These are phyloP conservation scores for Rhynchophorus ferrugineus DNA, from an alignment of 1,140 invertebrate genomes.

Conservation along the genomic window DNA sequence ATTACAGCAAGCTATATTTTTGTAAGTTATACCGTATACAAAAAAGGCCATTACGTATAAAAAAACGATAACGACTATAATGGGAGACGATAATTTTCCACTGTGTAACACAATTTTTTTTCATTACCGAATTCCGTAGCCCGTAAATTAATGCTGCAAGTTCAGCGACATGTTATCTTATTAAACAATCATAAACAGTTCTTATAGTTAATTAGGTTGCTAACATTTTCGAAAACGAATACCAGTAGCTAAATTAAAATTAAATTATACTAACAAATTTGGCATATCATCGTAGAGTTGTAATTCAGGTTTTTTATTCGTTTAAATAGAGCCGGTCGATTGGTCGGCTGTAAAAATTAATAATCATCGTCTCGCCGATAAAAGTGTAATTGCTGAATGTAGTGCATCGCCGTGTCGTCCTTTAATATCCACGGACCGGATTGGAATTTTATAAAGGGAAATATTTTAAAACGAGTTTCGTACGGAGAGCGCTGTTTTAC, in stretches of 20 bases:
- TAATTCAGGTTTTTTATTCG: slow-evolving; percentile 9
- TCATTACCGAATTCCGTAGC: background rate
- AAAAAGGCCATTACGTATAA: too few relatives aligned
- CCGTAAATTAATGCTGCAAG: background rate
- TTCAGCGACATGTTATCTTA: slow-evolving; percentile 9
- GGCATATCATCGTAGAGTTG: slow-evolving; percentile 7
- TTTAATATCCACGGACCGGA: too few relatives aligned
- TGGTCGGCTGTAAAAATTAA: background rate
- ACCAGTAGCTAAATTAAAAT: slow-evolving; percentile 17
- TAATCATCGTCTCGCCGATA: background rate
- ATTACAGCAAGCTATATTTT: too few relatives aligned
- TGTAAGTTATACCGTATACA: too few relatives aligned
- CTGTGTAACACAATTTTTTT: background rate
- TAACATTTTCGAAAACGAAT: slow-evolving; percentile 13
- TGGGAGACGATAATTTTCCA: too few relatives aligned
- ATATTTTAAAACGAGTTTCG: too few relatives aligned
- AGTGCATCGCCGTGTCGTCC: too few relatives aligned
- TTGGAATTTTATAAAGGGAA: too few relatives aligned
- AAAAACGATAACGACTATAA: too few relatives aligned
- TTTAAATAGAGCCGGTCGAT: background rate
- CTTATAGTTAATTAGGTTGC: slow-evolving; percentile 8
- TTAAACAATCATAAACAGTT: slow-evolving; percentile 8
- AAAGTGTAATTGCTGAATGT: too few relatives aligned
- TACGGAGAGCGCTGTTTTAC: too few relatives aligned
- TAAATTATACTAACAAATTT: slow-evolving; percentile 20